Base-by-base conservation (phyloP, 2,113 vertebrate species). In the Actenoides hombroni region DNA sequence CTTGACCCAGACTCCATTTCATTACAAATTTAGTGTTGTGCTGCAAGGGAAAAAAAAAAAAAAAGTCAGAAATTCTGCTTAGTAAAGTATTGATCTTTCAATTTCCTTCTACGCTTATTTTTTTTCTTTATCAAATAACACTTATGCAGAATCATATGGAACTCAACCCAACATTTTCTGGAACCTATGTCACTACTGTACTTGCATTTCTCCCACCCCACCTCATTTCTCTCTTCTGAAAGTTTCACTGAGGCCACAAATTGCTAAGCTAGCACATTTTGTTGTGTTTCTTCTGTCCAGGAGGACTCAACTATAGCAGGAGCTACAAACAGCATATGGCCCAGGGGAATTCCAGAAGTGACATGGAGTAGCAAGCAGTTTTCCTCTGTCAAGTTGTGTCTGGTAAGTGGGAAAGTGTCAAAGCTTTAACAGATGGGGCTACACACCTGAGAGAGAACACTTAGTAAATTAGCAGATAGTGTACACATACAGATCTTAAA, bases 1-100 rank as follows among this genome's bases (percentile, higher is more conserved):
- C 97, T 98, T 83, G 98, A 97, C 88, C 98, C 98, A 92, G 98
- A 97, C 98, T 98, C 99, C 98, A 99, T 99, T 94, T 97, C 97
- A 97, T 97, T 97, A 96, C 97, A 97, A 97, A 96, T 98, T 96
- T 97, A 98, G 88, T 96, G 86, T 59, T 48, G 96, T 95, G 89
- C 97, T 97, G 95, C 37, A 97, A 97, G 78, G n/a, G 37, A 94
- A 67, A 64, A 24, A 16, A 48, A 63, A 48, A 13, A 94, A 81
- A 21, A 75, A 59, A 44, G 76, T 82, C 63, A 94, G 54, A 92
- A 83, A 83, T 71, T 86, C 24, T 87, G 70, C 42, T 94, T 53
- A 81, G 53, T 68, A 63, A 84, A 48, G 11, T 75, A 65, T 0
- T 46, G 28, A 51, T 35, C 51, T 68, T 69, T 60, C 21, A 0